Conservation (phyloP, 2,888 invertebrate species). For the Crematogaster levior region DNA sequence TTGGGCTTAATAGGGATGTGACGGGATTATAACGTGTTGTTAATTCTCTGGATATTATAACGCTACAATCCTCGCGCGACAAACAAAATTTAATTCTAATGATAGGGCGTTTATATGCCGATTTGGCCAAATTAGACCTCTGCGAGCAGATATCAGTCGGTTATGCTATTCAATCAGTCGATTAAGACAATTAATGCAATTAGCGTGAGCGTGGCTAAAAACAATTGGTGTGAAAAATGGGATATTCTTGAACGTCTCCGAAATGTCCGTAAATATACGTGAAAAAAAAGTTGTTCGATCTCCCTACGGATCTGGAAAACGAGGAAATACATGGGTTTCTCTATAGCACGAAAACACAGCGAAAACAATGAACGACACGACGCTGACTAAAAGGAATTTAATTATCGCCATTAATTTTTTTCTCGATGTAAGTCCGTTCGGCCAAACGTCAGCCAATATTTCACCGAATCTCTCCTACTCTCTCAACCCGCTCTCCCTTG, state of each 20-base stretch:
- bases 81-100: conserved; percentile 31
- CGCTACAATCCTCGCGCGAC: not conserved
- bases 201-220: not conserved
- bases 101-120: not conserved
- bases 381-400: not conserved
- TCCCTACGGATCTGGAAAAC: not conserved
- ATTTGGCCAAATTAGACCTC: not conserved
- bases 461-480: conserved; percentile 10
- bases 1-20: conserved; percentile 28
- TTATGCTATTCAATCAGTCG: not conserved
- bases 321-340: not conserved
- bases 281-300: not conserved
- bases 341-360: too few relatives aligned
- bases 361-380: not conserved
- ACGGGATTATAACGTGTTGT: conserved; percentile 34
- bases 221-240: not conserved
- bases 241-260: not conserved
- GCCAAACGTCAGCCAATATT: conserved; percentile 25
- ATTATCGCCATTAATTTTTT: conserved; percentile 31
- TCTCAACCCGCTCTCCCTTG: not conserved
- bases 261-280: not conserved
- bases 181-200: not conserved
- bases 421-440: conserved; percentile 6
- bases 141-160: not conserved
- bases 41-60: conserved; percentile 17